phyloP scores from a whole-genome alignment of 2,888 invertebrate genomes.

The Acronicta alni region DNA sequence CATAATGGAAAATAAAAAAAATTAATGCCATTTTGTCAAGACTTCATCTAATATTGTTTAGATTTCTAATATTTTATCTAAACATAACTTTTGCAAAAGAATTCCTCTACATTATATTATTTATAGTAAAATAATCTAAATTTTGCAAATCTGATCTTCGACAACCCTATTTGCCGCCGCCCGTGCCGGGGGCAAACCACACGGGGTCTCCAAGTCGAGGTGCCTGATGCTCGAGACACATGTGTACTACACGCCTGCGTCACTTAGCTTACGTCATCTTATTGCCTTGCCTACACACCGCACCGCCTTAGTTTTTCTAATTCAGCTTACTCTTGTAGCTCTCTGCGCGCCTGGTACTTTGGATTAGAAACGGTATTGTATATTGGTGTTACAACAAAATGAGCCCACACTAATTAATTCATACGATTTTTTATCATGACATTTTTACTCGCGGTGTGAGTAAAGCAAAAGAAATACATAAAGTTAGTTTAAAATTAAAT shows the following conservation, averaged over 20 bases:
- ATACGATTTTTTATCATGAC: too few species aligned
- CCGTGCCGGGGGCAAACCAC: slow-evolving; percentile 44
- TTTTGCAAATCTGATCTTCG: background rate
- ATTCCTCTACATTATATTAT: too few species aligned
- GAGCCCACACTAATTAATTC: too few species aligned
- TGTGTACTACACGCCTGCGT: slow-evolving; percentile 55
- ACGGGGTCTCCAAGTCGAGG: slow-evolving; percentile 50
- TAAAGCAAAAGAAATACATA: too few species aligned
- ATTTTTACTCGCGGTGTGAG: too few species aligned
- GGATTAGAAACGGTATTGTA: slow-evolving; percentile 51
- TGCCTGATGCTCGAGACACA: slow-evolving; percentile 66
- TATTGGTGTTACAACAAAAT: slow-evolving; percentile 33
- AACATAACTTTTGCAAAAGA: too few species aligned
- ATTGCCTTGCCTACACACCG: slow-evolving; percentile 38
- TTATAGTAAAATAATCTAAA: too few species aligned
- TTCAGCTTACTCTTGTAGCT: slow-evolving; percentile 33
- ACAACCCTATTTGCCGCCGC: slow-evolving; percentile 38
- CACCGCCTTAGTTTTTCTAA: slow-evolving; percentile 52
- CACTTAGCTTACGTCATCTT: slow-evolving; percentile 57
- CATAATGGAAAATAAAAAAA: too few species aligned
- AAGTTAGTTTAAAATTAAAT: too few species aligned
- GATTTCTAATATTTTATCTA: too few species aligned
- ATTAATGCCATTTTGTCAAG: too few species aligned
- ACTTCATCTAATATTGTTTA: too few species aligned
- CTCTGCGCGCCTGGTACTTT: slow-evolving; percentile 51